Conservation (phyloP, 2,113 vertebrate species). For the Cephalopterus ornatus region DNA sequence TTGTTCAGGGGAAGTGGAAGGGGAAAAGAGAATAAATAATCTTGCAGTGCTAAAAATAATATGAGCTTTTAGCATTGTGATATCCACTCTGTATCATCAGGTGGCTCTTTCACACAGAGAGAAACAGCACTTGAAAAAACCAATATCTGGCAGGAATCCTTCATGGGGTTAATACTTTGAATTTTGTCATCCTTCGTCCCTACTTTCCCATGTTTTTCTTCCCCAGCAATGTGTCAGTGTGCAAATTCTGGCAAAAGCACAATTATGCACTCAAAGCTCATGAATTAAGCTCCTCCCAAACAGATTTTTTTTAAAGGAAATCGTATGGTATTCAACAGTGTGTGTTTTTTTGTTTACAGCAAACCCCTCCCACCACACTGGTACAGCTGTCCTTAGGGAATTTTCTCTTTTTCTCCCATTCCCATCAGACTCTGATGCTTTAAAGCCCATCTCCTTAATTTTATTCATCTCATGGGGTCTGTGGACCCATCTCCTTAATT, state of each 20-base stretch:
- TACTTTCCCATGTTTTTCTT: background rate
- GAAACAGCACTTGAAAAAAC: background rate
- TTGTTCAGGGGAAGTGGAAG: background rate
- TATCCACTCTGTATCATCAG: background rate
- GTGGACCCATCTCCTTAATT: background rate
- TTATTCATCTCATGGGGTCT: fast-evolving
- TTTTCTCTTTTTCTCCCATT: fast-evolving
- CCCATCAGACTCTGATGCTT: background rate
- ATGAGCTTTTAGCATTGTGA: background rate
- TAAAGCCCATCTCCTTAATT: background rate
- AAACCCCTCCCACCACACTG: fast-evolving
- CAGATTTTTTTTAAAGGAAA: background rate
- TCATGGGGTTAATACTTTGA: background rate
- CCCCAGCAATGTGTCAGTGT: background rate
- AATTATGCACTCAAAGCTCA: background rate
- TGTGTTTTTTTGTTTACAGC: background rate
- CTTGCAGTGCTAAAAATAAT: background rate
- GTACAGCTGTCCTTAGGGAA: background rate
- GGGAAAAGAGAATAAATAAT: background rate
- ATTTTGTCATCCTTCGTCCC: background rate
- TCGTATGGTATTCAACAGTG: background rate
- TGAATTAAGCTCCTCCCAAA: background rate
- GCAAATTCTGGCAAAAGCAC: background rate
- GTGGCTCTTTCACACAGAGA: background rate
- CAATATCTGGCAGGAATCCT: background rate